Conservation (phyloP, 2,113 vertebrate species). For the Lonchura striata region DNA sequence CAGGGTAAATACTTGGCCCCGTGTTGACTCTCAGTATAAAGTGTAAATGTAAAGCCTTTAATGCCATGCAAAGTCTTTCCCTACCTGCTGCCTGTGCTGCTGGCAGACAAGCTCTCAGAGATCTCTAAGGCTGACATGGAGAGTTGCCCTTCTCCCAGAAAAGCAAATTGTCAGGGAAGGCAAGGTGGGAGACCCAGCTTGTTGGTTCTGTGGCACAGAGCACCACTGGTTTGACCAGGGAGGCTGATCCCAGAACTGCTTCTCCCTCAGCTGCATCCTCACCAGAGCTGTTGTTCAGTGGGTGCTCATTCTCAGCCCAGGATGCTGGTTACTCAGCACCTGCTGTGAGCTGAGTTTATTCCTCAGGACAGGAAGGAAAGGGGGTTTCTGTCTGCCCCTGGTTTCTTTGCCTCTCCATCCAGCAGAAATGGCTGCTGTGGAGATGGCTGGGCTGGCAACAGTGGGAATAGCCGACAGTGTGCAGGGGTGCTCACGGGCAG, state of each 20-base stretch:
- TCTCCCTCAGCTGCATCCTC: background rate
- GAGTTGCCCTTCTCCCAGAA: background rate
- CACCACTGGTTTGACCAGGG: fast-evolving
- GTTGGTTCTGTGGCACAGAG: background rate
- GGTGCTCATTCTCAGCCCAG: background rate
- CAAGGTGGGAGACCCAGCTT: fast-evolving
- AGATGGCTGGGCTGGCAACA: background rate
- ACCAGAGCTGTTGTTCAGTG: fast-evolving
- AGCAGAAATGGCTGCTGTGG: background rate
- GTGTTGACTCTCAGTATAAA: background rate
- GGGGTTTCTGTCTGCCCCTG: fast-evolving
- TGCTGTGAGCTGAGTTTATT: background rate
- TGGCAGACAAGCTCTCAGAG: background rate
- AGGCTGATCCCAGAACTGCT: background rate
- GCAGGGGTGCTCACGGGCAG: background rate
- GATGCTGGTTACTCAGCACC: background rate
- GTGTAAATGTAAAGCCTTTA: background rate
- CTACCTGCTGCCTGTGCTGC: fast-evolving
- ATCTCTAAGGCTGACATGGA: fast-evolving
- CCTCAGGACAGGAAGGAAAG: background rate
- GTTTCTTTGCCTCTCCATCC: background rate
- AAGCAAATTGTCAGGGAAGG: background rate
- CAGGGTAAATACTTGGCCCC: background rate
- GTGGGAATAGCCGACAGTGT: fast-evolving
- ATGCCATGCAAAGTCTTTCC: background rate